Evolutionary conservation across 2,888 invertebrate species (phyloP), one percentile per base, ranked within the genome.

Genomic region (Hirtodrosophila duncani): DNA sequence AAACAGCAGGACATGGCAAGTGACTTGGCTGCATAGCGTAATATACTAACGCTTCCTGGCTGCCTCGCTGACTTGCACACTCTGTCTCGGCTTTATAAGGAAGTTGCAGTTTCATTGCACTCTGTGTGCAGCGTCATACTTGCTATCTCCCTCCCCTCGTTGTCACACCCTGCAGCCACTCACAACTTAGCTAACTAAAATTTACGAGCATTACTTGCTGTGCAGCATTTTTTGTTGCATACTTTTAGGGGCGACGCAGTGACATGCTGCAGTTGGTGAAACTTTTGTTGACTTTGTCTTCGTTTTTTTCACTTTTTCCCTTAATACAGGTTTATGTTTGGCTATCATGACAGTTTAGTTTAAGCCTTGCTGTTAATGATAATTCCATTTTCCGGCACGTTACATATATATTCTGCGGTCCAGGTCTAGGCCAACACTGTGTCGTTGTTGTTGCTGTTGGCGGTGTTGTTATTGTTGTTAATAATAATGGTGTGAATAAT

Each of bases 31-130:
- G 31, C 37, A 41, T 39, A 41, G n/a, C n/a, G n/a, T n/a, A n/a
- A n/a, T 33, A 46, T 33, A 48, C 23, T 46, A 36, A 49, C 50
- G 62, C 48, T 80, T 80, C 78, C 80, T 77, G 63, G 34, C 51
- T 51, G 62, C 38, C 27, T 34, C 45, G n/a, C n/a, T n/a, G n/a
- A n/a, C n/a, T n/a, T 49, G 37, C 21, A 63, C 30, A 39, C 16
- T 9, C 23, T 30, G 30, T 6, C 23, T n/a, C 30, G 16, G 18
- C 7, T 39, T 39, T 33, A 31, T 18, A 31, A 38, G 42, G 42
- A 49, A 57, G 49, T 55, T 74, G 75, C 67, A 66, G 38, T 55
- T 61, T 70, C 56, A 74, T 55, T 44, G 59, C 65, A 44, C 50
- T 41, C 37, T 44, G 53, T 45, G 57, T 56, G 57, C 53, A 55